Conservation (phyloP, 2,888 invertebrate genomes). For the Campopleginae sp. region DNA sequence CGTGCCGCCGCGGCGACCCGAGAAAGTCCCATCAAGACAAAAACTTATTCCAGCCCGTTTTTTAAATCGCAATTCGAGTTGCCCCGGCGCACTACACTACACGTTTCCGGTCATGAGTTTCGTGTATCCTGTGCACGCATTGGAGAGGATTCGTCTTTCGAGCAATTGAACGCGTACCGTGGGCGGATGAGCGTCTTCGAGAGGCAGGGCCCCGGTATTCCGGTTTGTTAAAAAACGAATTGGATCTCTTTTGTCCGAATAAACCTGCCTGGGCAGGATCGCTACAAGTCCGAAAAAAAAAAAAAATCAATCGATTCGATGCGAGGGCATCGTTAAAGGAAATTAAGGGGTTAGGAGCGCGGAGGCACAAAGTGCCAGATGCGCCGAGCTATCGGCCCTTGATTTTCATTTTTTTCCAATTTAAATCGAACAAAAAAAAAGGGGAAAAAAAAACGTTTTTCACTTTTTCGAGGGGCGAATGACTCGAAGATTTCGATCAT, state of each 20-base stretch:
- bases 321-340: neutral
- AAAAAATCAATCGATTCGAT: neutral
- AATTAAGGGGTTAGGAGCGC: too few relatives aligned
- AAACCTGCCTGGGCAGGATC: neutral
- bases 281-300: neutral
- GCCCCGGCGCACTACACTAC: neutral
- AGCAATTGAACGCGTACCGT: constrained; percentile 21
- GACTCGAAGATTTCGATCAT: too few relatives aligned
- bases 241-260: constrained; percentile 1
- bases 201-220: neutral
- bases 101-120: neutral
- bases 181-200: constrained; percentile 41
- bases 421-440: too few relatives aligned
- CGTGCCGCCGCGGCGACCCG: neutral
- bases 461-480: too few relatives aligned
- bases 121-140: constrained; percentile 11
- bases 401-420: too few relatives aligned
- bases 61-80: neutral
- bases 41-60: neutral
- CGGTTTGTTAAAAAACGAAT: neutral
- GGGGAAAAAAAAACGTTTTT: too few relatives aligned
- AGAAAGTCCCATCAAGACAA: neutral
- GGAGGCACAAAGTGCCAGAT: too few relatives aligned
- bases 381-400: too few relatives aligned
- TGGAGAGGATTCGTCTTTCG: constrained; percentile 18